Conservation (phyloP, 2,113 vertebrate species). For the Campylorhamphus procurvoides region DNA sequence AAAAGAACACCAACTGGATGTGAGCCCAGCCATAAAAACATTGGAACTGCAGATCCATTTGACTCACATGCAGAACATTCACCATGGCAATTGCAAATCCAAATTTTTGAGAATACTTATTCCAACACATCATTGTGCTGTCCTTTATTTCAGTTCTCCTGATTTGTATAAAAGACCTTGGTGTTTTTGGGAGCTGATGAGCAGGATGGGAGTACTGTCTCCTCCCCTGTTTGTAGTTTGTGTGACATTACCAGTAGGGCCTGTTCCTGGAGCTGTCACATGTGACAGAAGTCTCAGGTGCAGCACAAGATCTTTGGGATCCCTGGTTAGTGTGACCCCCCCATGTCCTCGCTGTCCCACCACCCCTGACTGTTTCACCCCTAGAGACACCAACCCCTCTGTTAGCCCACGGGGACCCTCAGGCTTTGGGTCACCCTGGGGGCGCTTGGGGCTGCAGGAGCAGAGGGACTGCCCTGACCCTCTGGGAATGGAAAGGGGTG, state of each 20-base stretch:
- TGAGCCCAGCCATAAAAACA: not conserved
- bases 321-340: not conserved
- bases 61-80: accelerated
- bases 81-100: not conserved
- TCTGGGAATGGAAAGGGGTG: not conserved
- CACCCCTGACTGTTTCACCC: not conserved
- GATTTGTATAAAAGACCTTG: not conserved
- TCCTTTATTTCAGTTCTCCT: not conserved
- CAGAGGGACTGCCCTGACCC: not conserved
- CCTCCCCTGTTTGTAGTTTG: not conserved
- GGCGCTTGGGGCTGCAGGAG: accelerated
- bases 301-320: not conserved
- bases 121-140: accelerated
- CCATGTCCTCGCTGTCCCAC: accelerated
- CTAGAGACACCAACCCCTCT: not conserved
- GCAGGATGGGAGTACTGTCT: not conserved
- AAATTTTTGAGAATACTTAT: not conserved
- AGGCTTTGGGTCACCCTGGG: accelerated
- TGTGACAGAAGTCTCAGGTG: not conserved
- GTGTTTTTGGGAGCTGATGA: not conserved
- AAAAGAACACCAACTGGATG: not conserved
- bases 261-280: not conserved
- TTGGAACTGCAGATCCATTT: accelerated
- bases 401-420: accelerated
- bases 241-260: not conserved